A percentile compares a stretch with the other conserved stretches of the same genome.
These are phyloP conservation scores for Caranx ignobilis DNA, from an alignment of 2,113 vertebrate genomes.

Conservation along the genomic window DNA sequence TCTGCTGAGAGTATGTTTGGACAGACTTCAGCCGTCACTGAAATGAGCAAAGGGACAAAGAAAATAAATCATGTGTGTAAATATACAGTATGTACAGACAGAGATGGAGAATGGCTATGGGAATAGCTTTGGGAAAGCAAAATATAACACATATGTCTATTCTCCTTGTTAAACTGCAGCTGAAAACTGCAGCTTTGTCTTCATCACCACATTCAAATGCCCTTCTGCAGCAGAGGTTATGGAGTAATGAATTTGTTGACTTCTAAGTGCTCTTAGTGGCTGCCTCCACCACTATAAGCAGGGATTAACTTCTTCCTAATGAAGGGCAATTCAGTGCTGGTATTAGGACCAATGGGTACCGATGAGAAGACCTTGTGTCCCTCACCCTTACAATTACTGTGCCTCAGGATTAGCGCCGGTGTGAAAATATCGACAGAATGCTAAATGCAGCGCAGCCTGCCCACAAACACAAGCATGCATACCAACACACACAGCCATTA, in stretches of 20 bases:
- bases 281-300: constrained; percentile 55
- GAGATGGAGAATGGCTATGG: background rate
- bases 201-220: constrained; percentile 22
- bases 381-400: constrained; percentile 54
- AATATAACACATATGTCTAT: constrained; percentile 12
- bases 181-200: constrained; percentile 33
- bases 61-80: background rate
- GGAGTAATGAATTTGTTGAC: constrained; percentile 52
- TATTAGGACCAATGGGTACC: constrained; percentile 49
- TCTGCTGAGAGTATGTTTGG: background rate
- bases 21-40: background rate
- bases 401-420: constrained; percentile 56
- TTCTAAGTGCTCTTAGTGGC: constrained; percentile 12
- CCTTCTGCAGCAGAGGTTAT: constrained; percentile 22
- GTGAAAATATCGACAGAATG: constrained; percentile 47
- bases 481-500: constrained; percentile 1
- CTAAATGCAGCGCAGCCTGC: constrained; percentile 14
- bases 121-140: background rate
- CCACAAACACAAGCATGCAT: constrained; percentile 22
- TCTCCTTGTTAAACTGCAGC: constrained; percentile 8
- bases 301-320: constrained; percentile 77
- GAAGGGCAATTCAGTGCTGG: constrained; percentile 71
- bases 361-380: constrained; percentile 41
- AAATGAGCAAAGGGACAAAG: background rate
- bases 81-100: background rate